phyloP scores from a whole-genome alignment of 2,113 vertebrate species.

The Microtus montanus region DNA sequence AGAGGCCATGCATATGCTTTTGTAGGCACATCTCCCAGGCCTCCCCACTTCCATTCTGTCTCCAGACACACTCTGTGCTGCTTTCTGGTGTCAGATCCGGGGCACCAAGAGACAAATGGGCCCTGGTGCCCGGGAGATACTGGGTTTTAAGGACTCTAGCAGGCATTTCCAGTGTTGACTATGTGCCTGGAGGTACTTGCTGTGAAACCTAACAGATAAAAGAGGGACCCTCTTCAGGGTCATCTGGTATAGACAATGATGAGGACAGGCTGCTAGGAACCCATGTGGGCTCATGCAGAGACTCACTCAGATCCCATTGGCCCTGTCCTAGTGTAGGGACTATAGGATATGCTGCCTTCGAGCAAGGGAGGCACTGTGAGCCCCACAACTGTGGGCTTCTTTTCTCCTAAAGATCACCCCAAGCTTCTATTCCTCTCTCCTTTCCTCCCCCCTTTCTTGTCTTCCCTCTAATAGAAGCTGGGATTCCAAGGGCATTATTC shows the following conservation, averaged over 20 bases:
- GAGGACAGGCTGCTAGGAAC: neutral
- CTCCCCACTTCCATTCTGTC: neutral
- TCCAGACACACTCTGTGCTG: neutral
- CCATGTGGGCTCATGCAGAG: neutral
- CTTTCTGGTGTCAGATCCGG: neutral
- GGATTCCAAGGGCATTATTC: neutral
- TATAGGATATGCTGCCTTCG: neutral
- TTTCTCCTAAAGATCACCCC: neutral
- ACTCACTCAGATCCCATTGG: neutral
- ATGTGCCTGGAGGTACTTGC: neutral
- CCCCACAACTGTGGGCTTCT: fast-evolving
- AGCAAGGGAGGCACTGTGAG: neutral
- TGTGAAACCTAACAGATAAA: neutral
- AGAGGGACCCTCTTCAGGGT: neutral
- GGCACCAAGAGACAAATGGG: neutral
- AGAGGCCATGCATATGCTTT: fast-evolving
- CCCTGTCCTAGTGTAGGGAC: neutral
- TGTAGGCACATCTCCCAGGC: neutral
- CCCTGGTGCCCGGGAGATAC: fast-evolving
- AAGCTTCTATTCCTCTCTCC: neutral
- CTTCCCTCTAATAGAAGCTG: neutral
- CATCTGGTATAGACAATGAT: neutral
- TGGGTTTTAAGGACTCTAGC: neutral
- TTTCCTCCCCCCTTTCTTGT: too few species aligned
- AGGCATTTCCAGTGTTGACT: neutral